These are phyloP conservation scores for Mystacides longicornis DNA, from an alignment of 2,888 invertebrate genomes.

Conservation along the genomic window DNA sequence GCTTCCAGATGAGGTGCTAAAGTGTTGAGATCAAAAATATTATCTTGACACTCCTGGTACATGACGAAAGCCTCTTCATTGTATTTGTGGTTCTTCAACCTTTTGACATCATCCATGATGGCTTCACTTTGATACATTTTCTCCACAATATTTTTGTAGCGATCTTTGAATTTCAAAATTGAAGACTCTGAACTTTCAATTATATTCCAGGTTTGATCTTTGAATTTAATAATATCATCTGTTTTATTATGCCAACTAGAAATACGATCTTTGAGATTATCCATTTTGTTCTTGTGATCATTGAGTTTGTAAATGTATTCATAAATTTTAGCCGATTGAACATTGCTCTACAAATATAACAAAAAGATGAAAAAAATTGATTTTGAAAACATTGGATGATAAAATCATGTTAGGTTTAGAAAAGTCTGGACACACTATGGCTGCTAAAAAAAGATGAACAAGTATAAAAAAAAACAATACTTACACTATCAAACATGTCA, in stretches of 20 bases:
- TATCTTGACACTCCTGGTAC: constrained; percentile 24
- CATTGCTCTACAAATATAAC: constrained; percentile 34
- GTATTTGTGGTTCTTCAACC: constrained; percentile 12
- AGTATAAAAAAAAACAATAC: constrained; percentile 22
- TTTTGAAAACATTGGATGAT: neutral
- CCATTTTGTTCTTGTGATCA: constrained; percentile 33
- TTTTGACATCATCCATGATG: constrained; percentile 12
- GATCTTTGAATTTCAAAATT: constrained; percentile 40
- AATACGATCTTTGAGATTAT: constrained; percentile 31
- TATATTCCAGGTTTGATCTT: constrained; percentile 43
- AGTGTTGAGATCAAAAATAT: constrained; percentile 36
- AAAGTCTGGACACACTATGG: neutral
- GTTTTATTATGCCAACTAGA: constrained; percentile 38
- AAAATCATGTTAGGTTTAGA: neutral
- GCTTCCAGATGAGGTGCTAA: constrained; percentile 29
- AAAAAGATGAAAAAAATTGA: neutral
- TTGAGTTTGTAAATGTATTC: constrained; percentile 39
- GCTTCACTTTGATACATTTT: constrained; percentile 18
- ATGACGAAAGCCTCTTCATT: constrained; percentile 16
- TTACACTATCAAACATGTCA: constrained; percentile 41
- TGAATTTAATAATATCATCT: constrained; percentile 41
- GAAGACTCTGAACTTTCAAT: constrained; percentile 45
- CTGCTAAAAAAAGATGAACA: too few relatives aligned
- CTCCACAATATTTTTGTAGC: constrained; percentile 38
- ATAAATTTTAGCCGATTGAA: constrained; percentile 41